Percentiles rank a stretch among this genome's conserved stretches.
These are phyloP conservation scores for Tipula confusa DNA, from an alignment of 2,888 invertebrate genomes.

Conservation along the genomic window DNA sequence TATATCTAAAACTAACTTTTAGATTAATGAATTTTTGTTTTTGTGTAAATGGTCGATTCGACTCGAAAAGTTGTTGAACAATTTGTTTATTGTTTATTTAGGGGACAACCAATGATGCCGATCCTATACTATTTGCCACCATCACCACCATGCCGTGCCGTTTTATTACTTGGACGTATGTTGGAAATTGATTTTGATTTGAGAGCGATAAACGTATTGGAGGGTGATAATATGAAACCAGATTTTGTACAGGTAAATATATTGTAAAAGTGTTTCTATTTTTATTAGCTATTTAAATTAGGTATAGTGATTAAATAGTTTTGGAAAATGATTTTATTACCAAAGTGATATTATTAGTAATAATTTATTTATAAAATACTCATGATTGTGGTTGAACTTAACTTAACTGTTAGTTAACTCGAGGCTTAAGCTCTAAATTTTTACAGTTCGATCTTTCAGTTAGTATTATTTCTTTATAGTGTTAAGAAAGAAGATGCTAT, in stretches of 20 bases:
- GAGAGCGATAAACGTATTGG: constrained; percentile 54
- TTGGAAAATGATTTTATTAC: too few species aligned
- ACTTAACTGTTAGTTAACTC: too few species aligned
- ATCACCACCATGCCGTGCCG: constrained; percentile 59
- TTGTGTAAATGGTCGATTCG: constrained; percentile 26
- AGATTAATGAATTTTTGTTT: not conserved
- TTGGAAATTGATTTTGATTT: constrained; percentile 58
- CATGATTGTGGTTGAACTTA: too few species aligned
- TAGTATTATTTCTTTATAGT: too few species aligned
- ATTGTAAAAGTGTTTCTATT: too few species aligned
- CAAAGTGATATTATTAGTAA: too few species aligned
- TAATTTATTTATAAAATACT: too few species aligned
- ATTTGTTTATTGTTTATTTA: constrained; percentile 49
- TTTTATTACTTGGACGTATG: constrained; percentile 56
- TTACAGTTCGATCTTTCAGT: too few species aligned
- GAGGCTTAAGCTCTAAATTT: too few species aligned
- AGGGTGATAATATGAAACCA: constrained; percentile 57
- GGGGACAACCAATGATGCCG: constrained; percentile 48
- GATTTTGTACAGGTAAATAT: constrained; percentile 56
- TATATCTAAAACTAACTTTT: not conserved
- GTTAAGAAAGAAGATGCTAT: too few species aligned
- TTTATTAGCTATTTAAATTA: too few species aligned
- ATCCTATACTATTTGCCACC: constrained; percentile 55
- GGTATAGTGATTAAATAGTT: too few species aligned
- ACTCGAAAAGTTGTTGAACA: constrained; percentile 48